Evolutionary conservation across 2,113 vertebrate species (phyloP).

Genomic region (Bujurquina vittata): DNA sequence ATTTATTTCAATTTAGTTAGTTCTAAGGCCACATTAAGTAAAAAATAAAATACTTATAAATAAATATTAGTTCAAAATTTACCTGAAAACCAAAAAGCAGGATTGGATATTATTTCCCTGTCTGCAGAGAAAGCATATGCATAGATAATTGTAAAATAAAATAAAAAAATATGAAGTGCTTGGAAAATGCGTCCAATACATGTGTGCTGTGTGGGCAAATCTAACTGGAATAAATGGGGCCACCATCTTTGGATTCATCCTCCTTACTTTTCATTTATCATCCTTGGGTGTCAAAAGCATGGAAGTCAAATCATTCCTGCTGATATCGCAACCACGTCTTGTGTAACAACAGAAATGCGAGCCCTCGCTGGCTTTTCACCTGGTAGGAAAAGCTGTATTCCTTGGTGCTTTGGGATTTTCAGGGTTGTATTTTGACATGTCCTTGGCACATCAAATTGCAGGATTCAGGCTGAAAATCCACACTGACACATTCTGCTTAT

Average conservation of each 20-base stretch:
- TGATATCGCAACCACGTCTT: not conserved
- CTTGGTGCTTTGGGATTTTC: not conserved
- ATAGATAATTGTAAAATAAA: not conserved
- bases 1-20: not conserved
- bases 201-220: not conserved
- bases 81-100: not conserved
- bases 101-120: not conserved
- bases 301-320: not conserved
- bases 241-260: constrained; percentile 12
- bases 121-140: not conserved
- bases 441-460: not conserved
- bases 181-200: not conserved
- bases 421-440: not conserved
- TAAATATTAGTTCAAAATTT: not conserved
- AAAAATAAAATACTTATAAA: not conserved
- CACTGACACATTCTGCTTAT: not conserved
- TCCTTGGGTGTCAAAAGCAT: not conserved
- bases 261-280: constrained; percentile 26
- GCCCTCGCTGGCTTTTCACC: not conserved
- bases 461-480: constrained; percentile 1
- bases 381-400: constrained; percentile 1
- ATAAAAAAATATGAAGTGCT: not conserved
- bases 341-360: not conserved
- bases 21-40: not conserved
- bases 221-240: constrained; percentile 30